Evolutionary conservation across 2,797 vertebrate species (phyloP).

Genomic region (Melanotaenia boesemani): DNA sequence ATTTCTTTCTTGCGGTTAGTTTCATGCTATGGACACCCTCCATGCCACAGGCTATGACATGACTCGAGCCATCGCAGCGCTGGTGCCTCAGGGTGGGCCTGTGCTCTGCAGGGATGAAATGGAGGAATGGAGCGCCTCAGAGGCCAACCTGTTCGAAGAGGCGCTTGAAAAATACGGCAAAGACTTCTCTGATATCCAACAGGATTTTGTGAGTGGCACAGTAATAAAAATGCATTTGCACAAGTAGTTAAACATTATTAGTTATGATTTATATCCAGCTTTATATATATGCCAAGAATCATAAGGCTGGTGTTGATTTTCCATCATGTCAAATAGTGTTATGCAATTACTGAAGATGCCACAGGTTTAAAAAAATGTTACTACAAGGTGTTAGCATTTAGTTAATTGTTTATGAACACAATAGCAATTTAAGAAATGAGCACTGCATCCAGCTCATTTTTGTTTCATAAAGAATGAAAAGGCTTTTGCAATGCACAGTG

Average conservation of each 20-base stretch:
- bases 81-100: slow-evolving; percentile 96
- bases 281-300: background rate
- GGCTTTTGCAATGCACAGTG: background rate
- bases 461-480: background rate
- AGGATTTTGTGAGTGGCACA: slow-evolving; percentile 93
- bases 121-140: slow-evolving; percentile 98
- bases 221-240: background rate
- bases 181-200: slow-evolving; percentile 97
- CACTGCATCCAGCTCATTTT: background rate
- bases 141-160: slow-evolving; percentile 97
- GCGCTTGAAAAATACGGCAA: slow-evolving; percentile 98
- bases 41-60: slow-evolving; percentile 93
- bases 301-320: background rate
- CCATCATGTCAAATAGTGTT: background rate
- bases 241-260: background rate
- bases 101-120: slow-evolving; percentile 97
- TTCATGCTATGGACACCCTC: slow-evolving; percentile 98
- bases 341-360: slow-evolving; percentile 1
- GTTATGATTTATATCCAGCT: background rate
- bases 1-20: slow-evolving; percentile 73
- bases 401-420: slow-evolving; percentile 13
- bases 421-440: background rate
- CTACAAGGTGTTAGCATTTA: background rate
- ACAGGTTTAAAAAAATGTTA: slow-evolving; percentile 23
- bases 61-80: slow-evolving; percentile 93